Base-by-base conservation (phyloP, 2,797 vertebrate genomes). In the Lutjanus campechanus region DNA sequence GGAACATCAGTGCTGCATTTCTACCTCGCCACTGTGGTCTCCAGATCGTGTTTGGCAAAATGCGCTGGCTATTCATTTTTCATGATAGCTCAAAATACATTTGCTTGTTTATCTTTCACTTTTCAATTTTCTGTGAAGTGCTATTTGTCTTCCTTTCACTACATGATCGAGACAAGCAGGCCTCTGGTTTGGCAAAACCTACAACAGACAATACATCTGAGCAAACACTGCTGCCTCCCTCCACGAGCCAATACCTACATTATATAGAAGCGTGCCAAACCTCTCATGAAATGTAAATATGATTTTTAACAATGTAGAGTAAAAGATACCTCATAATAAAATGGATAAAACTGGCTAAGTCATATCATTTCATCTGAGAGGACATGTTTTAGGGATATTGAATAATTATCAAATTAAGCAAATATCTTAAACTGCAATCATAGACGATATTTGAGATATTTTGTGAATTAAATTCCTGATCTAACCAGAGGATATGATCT, bases 231-330 rank as follows among this genome's bases (percentile, higher is more conserved):
- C 77, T 76, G 79, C 66, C 71, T 76, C 68, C 54, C 50, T 84
- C 60, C 13, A 76, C 86, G 83, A 89, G 76, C 80, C 84, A 88
- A 82, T 79, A 76, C 44, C 85, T 79, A 83, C 80, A 69, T 68
- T 83, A 73, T 72, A 89, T 3, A 83, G 49, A 85, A 46, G 11
- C 40, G 29, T 75, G 84, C 90, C 85, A 90, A 90, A 89, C 54
- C 67, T 73, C 73, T 88, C 60, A 81, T 81, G 66, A 75, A 82
- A 82, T 61, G 36, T 46, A 81, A 85, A 83, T 75, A 47, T 47
- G 29, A 69, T 76, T 76, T 79, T 86, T 82, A 88, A 86, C 77
- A 81, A 83, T 53, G 63, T 65, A 43, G 80, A 84, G 76, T 58
- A 84, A 84, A 77, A 82, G 20, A 73, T 73, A 66, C 51, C 70